Base-by-base conservation (phyloP, 2,113 vertebrate species). In the Triplophysa dalaica region DNA sequence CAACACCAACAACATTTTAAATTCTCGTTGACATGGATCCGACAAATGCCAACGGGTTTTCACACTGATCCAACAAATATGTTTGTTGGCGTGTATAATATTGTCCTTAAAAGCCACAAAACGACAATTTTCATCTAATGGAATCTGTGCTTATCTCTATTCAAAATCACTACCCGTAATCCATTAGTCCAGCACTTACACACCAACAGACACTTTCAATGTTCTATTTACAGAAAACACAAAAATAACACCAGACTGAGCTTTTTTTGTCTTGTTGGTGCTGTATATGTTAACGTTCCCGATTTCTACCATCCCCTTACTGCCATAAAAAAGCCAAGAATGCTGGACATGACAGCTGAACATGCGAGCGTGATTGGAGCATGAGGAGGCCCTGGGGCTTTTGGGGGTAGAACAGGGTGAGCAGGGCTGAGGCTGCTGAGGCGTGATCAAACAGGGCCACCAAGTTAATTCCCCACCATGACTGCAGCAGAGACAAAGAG, bases 391-490 rank as follows among this genome's bases (percentile, higher is more conserved):
- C 79, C 52, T 33, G 19, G 79, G 79, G 69, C 52, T 50, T 60
- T 29, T 65, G 64, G 70, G 62, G 62, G 70, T 77, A 77, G 75
- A 52, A 65, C 75, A 33, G 41, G 79, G 52, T 1, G 8, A 54
- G 50, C 16, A 74, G 68, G 48, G 67, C 33, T 38, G 33, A 50
- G 58, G 45, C 66, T 38, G 70, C 52, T 75, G 70, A 64, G 75
- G 77, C 64, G 45, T 61, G 70, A 80, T 80, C 58, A 70, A 76
- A 80, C 66, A 77, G 65, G 72, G 58, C 72, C 65, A 77, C 60
- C 8, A 7, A 83, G 77, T 63, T 83, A 74, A 83, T 79, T 83
- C 63, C 54, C 54, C 45, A 69, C 77, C 77, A 79, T 67, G 45
- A 70, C 52, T 52, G 81, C 52, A 75, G 50, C 17, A 14, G 64